Percentiles rank a stretch among this genome's conserved stretches.
Conservation (phyloP, 2,113 vertebrate species). For the Sisor rabdophorus region DNA sequence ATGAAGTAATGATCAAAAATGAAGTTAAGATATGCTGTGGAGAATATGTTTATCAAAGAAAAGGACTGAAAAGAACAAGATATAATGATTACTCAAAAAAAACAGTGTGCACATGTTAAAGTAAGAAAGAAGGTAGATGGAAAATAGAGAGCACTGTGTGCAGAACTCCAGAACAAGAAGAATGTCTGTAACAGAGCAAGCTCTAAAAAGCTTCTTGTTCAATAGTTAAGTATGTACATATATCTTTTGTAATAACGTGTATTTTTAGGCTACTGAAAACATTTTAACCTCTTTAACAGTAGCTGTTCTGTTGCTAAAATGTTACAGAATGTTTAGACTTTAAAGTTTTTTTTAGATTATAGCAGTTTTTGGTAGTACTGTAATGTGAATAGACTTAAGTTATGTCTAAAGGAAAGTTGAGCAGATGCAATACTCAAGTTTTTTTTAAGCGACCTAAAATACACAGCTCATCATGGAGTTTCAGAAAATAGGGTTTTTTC, state of each 20-base stretch:
- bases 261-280: neutral
- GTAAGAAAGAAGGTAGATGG: constrained; percentile 11
- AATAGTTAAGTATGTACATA: constrained; percentile 21
- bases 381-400: neutral
- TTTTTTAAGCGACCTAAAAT: neutral
- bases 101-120: constrained; percentile 2
- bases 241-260: constrained; percentile 20
- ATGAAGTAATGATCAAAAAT: constrained; percentile 19
- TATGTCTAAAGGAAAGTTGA: neutral
- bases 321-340: neutral
- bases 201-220: constrained; percentile 4
- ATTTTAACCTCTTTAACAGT: constrained; percentile 3
- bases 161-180: constrained; percentile 26
- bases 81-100: constrained; percentile 35
- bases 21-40: constrained; percentile 11
- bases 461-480: neutral
- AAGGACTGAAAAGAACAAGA: constrained; percentile 22
- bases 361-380: neutral
- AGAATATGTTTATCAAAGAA: constrained; percentile 40
- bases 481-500: neutral
- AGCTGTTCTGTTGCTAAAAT: neutral
- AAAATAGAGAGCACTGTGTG: neutral
- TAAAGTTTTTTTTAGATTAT: neutral
- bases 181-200: neutral
- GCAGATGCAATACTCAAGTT: neutral